Base-by-base conservation (phyloP, 2,888 invertebrate species). In the Diarsia rubi region DNA sequence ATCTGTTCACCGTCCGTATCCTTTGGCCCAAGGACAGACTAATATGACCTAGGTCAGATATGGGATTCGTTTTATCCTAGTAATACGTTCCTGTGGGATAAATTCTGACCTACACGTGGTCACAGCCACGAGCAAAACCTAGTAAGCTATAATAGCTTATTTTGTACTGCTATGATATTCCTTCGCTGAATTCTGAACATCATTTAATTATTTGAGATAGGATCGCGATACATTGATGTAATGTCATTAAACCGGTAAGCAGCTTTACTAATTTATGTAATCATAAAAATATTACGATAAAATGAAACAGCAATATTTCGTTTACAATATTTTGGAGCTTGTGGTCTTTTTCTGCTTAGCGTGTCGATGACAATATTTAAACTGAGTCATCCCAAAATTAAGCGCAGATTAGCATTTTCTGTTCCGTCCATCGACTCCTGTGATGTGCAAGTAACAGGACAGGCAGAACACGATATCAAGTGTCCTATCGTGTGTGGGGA, bases 181-280 rank as follows among this genome's bases (percentile, higher is more conserved):
- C 69, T 45, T 60, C 52, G 24, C 21, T n/a, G 19, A 64, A 57
- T 69, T 64, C 14, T 14, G 21, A 60, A 27, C 57, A 57, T 65
- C 70, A 70, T 73, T 52, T 24, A 57, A 81, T 81, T 73, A 68
- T 68, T 14, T 31, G 44, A 67, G n/a, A 44, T 47, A 68, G n/a
- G 1, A 69, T 69, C 6, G 5, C 2, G 19, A 66, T 60, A 57
- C 21, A 54, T 47, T 9, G 14, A 54, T 27, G 19, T 57, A 62
- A 67, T 52, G 12, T 16, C 44, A 16, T 54, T 64, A 54, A 54
- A 21, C 24, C 14, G 16, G 52, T 47, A 47, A 42, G 19, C 8
- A 27, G 47, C 11, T 52, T 65, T 21, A 62, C 5, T 19, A 27
- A 16, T 19, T 44, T 42, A 12, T 45, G 16, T 64, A 12, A 19